Percentiles rank a stretch among this genome's conserved stretches.
phyloP scores from a whole-genome alignment of 2,113 vertebrate genomes.

The Canis aureus region DNA sequence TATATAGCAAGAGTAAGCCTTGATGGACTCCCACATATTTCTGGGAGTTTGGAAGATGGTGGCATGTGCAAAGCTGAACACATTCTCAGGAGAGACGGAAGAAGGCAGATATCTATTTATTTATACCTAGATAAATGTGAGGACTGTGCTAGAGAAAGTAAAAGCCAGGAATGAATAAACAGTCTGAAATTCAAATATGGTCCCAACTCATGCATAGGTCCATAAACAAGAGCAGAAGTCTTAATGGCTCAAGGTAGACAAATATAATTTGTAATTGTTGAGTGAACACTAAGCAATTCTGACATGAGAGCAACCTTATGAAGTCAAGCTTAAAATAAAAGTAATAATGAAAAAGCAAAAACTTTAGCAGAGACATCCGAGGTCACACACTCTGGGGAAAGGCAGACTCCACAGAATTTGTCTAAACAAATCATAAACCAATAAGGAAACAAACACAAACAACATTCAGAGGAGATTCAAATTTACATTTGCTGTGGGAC shows the following conservation, averaged over 20 bases:
- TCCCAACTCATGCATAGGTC: neutral
- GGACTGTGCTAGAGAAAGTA: neutral
- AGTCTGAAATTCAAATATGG: neutral
- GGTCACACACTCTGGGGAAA: neutral
- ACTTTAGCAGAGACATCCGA: neutral
- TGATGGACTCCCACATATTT: neutral
- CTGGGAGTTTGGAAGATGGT: neutral
- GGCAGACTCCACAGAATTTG: neutral
- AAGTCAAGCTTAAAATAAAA: conserved; percentile 9
- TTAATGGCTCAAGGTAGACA: neutral
- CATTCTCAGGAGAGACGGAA: neutral
- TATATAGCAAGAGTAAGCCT: neutral
- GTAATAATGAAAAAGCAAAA: neutral
- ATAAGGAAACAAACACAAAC: neutral
- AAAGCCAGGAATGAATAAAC: neutral
- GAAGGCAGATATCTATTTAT: neutral
- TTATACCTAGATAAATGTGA: neutral
- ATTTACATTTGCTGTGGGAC: neutral
- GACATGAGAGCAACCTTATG: neutral
- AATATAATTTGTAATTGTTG: neutral
- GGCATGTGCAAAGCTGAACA: neutral
- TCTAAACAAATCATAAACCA: neutral
- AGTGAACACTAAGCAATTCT: neutral
- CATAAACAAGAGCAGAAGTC: neutral
- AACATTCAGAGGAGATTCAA: neutral